Evolutionary conservation across 2,888 invertebrate genomes (phyloP).

Genomic region (Ormia ochracea): DNA sequence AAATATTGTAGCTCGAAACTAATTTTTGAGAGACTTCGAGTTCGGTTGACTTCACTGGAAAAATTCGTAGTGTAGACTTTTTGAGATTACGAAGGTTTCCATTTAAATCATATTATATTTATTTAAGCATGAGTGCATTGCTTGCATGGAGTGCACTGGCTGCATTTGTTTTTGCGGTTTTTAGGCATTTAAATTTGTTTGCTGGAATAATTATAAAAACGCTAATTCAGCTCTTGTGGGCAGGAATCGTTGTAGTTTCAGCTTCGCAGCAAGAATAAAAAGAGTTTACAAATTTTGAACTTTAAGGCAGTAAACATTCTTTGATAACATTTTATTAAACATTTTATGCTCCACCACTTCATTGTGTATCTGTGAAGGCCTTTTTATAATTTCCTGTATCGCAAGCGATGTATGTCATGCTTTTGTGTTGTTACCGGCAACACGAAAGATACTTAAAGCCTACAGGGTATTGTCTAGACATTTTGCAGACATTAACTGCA

Average conservation of each 20-base stretch:
- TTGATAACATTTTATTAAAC: not conserved
- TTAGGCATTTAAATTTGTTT: not conserved
- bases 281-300: not conserved
- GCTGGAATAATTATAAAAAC: conserved; percentile 35
- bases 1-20: too few relatives aligned
- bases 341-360: too few relatives aligned
- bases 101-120: too few relatives aligned
- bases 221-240: conserved; percentile 7
- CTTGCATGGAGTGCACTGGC: too few relatives aligned
- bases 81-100: too few relatives aligned
- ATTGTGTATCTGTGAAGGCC: not conserved
- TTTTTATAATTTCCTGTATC: not conserved
- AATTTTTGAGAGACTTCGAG: too few relatives aligned
- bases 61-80: too few relatives aligned
- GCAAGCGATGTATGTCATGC: not conserved
- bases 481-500: not conserved
- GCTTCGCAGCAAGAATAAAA: not conserved
- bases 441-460: not conserved
- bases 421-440: not conserved
- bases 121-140: too few relatives aligned
- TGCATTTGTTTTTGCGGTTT: not conserved
- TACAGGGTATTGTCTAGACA: conserved; percentile 23
- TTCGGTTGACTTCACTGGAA: too few relatives aligned
- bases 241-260: conserved; percentile 19
- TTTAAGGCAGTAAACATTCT: not conserved